A percentile compares a stretch with the other conserved stretches of the same genome.
These are phyloP conservation scores for Acipenser ruthenus DNA, from an alignment of 2,797 vertebrate genomes.

Conservation along the genomic window DNA sequence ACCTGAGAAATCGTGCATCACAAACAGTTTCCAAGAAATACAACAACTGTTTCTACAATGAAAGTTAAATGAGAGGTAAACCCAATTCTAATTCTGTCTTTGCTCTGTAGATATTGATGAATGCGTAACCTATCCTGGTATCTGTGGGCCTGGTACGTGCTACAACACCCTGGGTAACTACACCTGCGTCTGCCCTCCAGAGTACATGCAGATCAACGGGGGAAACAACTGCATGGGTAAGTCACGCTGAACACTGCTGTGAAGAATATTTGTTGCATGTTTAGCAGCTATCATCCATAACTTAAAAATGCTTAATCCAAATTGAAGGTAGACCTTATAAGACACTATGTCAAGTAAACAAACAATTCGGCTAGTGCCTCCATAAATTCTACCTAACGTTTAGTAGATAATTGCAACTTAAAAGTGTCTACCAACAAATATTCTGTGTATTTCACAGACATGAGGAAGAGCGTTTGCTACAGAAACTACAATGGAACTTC, in stretches of 20 bases:
- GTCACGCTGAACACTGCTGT: slow-evolving; percentile 17
- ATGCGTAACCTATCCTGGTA: slow-evolving; percentile 60
- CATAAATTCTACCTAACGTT: too few relatives aligned
- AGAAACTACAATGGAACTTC: slow-evolving; percentile 64
- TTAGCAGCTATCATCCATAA: too few relatives aligned
- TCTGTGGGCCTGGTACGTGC: slow-evolving; percentile 72
- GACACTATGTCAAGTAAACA: too few relatives aligned
- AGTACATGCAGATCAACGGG: slow-evolving; percentile 67
- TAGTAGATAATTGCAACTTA: background rate
- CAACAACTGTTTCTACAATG: too few relatives aligned
- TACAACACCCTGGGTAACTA: slow-evolving; percentile 76
- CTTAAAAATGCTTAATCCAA: too few relatives aligned
- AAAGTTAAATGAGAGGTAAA: too few relatives aligned
- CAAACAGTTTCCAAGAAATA: too few relatives aligned
- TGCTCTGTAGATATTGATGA: slow-evolving; percentile 64
- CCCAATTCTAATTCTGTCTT: background rate
- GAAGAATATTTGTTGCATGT: background rate
- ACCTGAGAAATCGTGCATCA: too few relatives aligned
- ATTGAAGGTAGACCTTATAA: too few relatives aligned
- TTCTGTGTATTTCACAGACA: slow-evolving; percentile 44
- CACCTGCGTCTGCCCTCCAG: slow-evolving; percentile 66
- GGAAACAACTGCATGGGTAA: slow-evolving; percentile 71
- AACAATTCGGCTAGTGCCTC: too few relatives aligned
- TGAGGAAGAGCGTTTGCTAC: slow-evolving; percentile 76
- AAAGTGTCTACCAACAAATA: background rate